These are phyloP conservation scores for Mellivora capensis DNA, from an alignment of 2,113 vertebrate species.

Conservation along the genomic window DNA sequence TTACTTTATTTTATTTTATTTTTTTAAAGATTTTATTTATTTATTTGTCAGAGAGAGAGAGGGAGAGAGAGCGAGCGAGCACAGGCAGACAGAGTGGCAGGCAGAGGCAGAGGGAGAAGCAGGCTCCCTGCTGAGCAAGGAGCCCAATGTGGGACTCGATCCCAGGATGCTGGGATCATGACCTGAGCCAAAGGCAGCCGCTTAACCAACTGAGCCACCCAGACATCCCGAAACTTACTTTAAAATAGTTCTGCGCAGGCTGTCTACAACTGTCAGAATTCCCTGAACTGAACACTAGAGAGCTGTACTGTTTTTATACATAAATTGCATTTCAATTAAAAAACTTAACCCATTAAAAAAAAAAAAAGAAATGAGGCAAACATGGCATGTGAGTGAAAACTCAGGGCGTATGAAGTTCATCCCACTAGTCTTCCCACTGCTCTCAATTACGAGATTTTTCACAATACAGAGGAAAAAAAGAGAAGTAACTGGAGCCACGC, in stretches of 20 bases:
- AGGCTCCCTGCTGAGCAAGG: too few relatives aligned
- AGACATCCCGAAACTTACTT: neutral
- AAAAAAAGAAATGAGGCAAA: neutral
- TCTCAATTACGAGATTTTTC: neutral
- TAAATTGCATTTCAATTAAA: neutral
- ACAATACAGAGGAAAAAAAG: neutral
- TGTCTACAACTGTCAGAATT: neutral
- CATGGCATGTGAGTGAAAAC: neutral
- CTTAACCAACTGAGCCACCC: too few relatives aligned
- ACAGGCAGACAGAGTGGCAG: too few relatives aligned
- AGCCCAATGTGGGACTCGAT: too few relatives aligned
- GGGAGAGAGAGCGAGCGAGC: too few relatives aligned
- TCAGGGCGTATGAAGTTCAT: neutral
- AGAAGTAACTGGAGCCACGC: rapidly evolving
- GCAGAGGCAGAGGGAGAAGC: too few relatives aligned
- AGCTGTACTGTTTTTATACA: neutral
- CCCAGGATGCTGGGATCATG: too few relatives aligned
- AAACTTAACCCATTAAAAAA: neutral
- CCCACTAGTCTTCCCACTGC: neutral
- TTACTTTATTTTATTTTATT: too few relatives aligned
- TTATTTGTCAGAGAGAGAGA: too few relatives aligned
- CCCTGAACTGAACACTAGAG: neutral
- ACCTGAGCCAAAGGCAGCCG: too few relatives aligned
- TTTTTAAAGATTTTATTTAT: too few relatives aligned
- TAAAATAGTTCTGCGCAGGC: neutral